phyloP scores from a whole-genome alignment of 2,797 vertebrate genomes.

The Anguilla marmorata region DNA sequence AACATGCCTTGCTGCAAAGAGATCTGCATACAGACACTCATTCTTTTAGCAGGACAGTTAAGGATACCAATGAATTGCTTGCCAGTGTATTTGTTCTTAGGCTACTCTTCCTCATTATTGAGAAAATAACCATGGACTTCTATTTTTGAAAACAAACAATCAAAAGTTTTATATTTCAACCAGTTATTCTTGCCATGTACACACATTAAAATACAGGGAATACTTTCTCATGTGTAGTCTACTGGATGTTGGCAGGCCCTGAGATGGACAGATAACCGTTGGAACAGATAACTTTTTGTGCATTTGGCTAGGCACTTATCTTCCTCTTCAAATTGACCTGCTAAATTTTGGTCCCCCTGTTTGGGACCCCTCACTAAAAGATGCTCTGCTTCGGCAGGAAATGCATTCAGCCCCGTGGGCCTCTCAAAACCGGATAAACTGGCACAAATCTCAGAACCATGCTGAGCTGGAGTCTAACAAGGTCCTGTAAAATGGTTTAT shows the following conservation, averaged over 20 bases:
- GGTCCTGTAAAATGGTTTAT: conserved; percentile 26
- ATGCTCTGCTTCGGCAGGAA: conserved; percentile 13
- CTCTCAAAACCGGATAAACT: conserved; percentile 20
- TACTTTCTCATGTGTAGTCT: background rate
- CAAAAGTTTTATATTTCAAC: no score
- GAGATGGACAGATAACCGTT: background rate
- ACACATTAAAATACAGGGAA: background rate
- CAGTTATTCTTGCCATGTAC: background rate
- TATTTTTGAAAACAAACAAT: no score
- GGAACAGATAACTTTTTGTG: no score
- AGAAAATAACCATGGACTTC: no score
- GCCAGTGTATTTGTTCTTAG: background rate
- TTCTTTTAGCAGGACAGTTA: background rate
- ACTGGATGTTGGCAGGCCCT: background rate
- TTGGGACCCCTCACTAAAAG: background rate
- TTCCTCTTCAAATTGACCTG: background rate
- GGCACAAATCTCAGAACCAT: conserved; percentile 5
- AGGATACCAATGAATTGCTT: background rate
- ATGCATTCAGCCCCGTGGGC: conserved; percentile 12
- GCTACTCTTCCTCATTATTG: no score
- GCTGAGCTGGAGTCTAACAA: conserved; percentile 32
- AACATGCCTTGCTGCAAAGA: background rate
- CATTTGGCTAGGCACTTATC: background rate
- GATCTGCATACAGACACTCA: background rate
- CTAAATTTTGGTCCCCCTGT: background rate